phyloP scores from a whole-genome alignment of 2,888 invertebrate species.

The Drosophila rubida region DNA sequence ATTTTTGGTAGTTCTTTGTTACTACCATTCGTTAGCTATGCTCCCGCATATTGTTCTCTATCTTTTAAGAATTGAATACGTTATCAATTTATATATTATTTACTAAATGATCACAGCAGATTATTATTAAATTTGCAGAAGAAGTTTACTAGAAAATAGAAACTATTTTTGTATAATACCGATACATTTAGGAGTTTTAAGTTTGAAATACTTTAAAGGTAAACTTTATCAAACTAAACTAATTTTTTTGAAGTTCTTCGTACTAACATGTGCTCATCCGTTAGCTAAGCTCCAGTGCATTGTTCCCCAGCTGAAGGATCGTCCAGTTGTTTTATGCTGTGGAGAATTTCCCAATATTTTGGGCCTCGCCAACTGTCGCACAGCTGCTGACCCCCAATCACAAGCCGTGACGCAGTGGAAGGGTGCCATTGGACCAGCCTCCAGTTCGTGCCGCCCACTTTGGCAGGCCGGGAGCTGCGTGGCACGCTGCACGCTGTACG shows the following conservation, averaged over 20 bases:
- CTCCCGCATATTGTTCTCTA: no score
- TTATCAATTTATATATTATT: no score
- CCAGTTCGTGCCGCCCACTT: conserved; percentile 35
- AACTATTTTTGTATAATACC: no score
- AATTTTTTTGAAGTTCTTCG: no score
- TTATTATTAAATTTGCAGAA: no score
- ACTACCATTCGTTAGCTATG: no score
- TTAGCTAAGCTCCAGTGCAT: neutral
- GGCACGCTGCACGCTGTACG: conserved; percentile 39
- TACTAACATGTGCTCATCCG: neutral
- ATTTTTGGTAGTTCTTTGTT: no score
- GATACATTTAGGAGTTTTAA: no score
- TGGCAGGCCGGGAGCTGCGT: conserved; percentile 16
- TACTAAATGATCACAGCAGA: no score
- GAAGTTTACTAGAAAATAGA: no score
- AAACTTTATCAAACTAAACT: no score
- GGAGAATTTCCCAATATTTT: conserved; percentile 36
- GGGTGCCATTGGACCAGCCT: conserved; percentile 17
- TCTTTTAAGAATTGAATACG: no score
- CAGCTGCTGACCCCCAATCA: conserved; percentile 53
- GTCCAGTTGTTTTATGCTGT: neutral
- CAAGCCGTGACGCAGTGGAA: neutral
- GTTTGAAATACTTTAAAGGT: neutral
- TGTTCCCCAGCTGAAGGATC: neutral
- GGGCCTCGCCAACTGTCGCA: conserved; percentile 11